phyloP scores from a whole-genome alignment of 2,888 invertebrate species.

The Pogonocherus hispidulus region DNA sequence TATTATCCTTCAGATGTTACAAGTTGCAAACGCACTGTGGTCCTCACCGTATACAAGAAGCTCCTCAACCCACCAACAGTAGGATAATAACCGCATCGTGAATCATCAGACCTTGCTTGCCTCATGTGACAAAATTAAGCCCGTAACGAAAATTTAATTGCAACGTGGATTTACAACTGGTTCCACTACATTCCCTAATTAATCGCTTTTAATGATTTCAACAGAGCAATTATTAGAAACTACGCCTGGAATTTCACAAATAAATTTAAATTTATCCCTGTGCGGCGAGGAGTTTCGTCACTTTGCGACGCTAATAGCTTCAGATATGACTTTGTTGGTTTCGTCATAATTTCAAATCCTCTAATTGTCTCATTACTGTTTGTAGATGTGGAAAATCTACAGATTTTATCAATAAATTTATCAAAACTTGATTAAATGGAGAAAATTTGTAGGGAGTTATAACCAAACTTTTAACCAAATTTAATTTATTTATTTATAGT shows the following conservation, averaged over 20 bases:
- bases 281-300: neutral
- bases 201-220: neutral
- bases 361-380: neutral
- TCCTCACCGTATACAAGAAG: too few relatives aligned
- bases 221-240: constrained; percentile 5
- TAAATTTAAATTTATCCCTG: neutral
- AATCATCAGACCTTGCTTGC: constrained; percentile 4
- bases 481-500: too few relatives aligned
- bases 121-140: constrained; percentile 12
- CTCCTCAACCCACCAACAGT: neutral
- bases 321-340: too few relatives aligned
- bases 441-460: too few relatives aligned
- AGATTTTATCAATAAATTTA: too few relatives aligned
- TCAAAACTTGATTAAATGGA: too few relatives aligned
- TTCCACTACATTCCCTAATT: constrained; percentile 5
- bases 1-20: too few relatives aligned
- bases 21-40: too few relatives aligned
- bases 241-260: neutral
- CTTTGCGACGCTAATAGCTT: too few relatives aligned
- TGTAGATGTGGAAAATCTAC: neutral
- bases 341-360: neutral
- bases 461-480: too few relatives aligned
- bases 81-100: neutral
- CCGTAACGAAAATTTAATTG: constrained; percentile 23
- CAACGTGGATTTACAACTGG: constrained; percentile 7